phyloP scores from a whole-genome alignment of 1,140 invertebrate species.

The Pygmarrhopalites habei region DNA sequence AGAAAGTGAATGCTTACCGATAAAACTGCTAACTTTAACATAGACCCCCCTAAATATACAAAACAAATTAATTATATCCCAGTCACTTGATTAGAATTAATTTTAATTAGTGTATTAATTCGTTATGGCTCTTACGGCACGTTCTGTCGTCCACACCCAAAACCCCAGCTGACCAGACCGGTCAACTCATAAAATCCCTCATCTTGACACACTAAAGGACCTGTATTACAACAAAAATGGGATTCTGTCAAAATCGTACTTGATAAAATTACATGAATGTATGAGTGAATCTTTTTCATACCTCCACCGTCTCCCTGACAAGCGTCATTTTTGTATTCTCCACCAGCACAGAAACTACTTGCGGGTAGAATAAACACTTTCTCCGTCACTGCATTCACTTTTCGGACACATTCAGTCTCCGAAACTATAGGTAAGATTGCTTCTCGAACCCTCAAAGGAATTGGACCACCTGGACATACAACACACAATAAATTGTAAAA shows the following conservation, averaged over 20 bases:
- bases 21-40: slow-evolving; percentile 5
- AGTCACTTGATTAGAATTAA: no score
- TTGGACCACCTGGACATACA: slow-evolving; percentile 66
- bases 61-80: neutral
- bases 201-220: slow-evolving; percentile 74
- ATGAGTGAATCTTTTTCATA: slow-evolving; percentile 68
- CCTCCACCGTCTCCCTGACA: slow-evolving; percentile 91
- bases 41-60: slow-evolving; percentile 12
- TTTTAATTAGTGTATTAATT: slow-evolving; percentile 50
- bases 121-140: no score
- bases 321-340: slow-evolving; percentile 77
- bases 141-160: slow-evolving; percentile 78
- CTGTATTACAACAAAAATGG: neutral
- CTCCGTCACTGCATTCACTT: slow-evolving; percentile 87
- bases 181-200: slow-evolving; percentile 86
- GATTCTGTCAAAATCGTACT: neutral
- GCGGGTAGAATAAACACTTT: slow-evolving; percentile 88
- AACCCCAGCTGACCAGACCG: slow-evolving; percentile 85
- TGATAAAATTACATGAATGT: neutral
- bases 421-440: slow-evolving; percentile 89
- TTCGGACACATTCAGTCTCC: slow-evolving; percentile 80
- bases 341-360: slow-evolving; percentile 80
- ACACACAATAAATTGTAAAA: no score
- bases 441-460: slow-evolving; percentile 76
- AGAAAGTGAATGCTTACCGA: neutral